Conservation (phyloP, 1,140 invertebrate species). For the Caenorhabditis tropicalis region DNA sequence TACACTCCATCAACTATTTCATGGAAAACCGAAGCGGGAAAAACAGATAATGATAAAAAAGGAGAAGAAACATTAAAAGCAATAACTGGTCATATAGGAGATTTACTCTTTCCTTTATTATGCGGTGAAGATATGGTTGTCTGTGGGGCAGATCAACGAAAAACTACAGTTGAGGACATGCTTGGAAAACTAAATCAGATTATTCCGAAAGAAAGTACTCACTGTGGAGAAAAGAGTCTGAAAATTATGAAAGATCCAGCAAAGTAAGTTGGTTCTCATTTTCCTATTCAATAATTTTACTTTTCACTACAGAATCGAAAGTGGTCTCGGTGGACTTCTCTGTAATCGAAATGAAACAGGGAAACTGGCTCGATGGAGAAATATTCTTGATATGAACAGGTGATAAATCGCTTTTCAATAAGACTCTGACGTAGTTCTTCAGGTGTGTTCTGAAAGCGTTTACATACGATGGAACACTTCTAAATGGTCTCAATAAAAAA, state of each 20-base stretch:
- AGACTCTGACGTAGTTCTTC: background rate
- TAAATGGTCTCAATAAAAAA: slow-evolving; percentile 2
- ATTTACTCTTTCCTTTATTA: slow-evolving; percentile 6
- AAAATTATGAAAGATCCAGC: background rate
- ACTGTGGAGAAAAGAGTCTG: background rate
- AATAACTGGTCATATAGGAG: background rate
- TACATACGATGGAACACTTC: background rate
- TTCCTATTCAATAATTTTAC: background rate
- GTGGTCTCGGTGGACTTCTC: background rate
- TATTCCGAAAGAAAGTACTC: background rate
- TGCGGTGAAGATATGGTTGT: slow-evolving; percentile 26
- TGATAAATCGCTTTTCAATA: background rate
- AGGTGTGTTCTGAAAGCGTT: slow-evolving; percentile 11
- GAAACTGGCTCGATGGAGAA: slow-evolving; percentile 6
- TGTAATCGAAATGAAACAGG: slow-evolving; percentile 24
- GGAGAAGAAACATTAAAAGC: slow-evolving; percentile 20
- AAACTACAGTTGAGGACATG: slow-evolving; percentile 11
- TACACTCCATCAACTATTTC: background rate
- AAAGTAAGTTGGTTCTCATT: background rate
- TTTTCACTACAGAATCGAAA: background rate
- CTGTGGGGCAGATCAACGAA: slow-evolving; percentile 16
- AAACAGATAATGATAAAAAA: background rate
- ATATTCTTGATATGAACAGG: slow-evolving; percentile 21
- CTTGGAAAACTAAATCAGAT: background rate
- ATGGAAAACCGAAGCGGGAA: background rate